Evolutionary conservation across 2,113 vertebrate genomes (phyloP).

Genomic region (Ciconia maguari): DNA sequence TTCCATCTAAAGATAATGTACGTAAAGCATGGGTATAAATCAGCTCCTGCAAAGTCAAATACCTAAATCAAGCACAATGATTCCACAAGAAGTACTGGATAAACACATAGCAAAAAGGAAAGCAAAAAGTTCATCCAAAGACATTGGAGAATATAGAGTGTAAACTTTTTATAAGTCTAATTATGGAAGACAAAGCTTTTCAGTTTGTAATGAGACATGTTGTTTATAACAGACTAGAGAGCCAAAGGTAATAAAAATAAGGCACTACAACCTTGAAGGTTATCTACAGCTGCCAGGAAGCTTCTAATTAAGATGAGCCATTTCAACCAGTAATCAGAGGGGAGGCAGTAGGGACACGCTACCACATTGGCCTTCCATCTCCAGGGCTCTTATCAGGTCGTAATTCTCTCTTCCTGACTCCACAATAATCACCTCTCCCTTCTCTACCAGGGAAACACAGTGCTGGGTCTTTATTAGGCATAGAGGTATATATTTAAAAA

Average conservation of each 20-base stretch:
- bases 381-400: background rate
- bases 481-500: background rate
- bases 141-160: conserved; percentile 7
- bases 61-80: background rate
- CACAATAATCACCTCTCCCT: background rate
- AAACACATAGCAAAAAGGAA: background rate
- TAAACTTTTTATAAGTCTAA: conserved; percentile 24
- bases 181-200: conserved; percentile 43
- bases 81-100: background rate
- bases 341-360: background rate
- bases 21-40: background rate
- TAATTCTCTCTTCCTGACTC: background rate
- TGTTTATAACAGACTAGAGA: conserved; percentile 4
- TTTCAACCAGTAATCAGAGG: background rate
- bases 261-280: conserved; percentile 11
- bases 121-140: conserved; percentile 26
- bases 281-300: conserved; percentile 50
- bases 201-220: conserved; percentile 30
- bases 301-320: conserved; percentile 53
- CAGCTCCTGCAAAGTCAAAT: background rate
- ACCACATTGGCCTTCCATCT: background rate
- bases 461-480: background rate
- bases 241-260: conserved; percentile 51
- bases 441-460: background rate
- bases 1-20: background rate